Evolutionary conservation across 1,140 invertebrate species (phyloP).

Genomic region (Drosophila suzukii): DNA sequence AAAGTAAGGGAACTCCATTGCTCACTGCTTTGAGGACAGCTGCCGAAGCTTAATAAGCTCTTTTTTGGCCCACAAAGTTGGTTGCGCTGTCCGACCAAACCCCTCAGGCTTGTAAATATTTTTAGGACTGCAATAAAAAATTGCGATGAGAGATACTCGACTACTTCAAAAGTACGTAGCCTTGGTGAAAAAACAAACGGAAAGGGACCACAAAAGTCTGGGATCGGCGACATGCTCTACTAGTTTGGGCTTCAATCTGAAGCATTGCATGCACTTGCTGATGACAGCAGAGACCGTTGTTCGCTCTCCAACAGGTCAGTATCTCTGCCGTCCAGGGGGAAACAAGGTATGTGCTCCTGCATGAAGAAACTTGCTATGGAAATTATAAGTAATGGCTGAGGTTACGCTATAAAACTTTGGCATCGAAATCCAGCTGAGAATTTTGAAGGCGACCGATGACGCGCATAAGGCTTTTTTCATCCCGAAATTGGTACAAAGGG

Average conservation of each 20-base stretch:
- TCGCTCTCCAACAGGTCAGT: conserved; percentile 49
- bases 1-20: too few species aligned
- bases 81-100: too few species aligned
- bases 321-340: conserved; percentile 16
- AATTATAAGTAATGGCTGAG: not conserved
- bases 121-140: too few species aligned
- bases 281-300: conserved; percentile 39
- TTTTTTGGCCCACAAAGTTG: too few species aligned
- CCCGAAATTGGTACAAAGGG: not conserved
- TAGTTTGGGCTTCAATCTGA: conserved; percentile 40
- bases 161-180: too few species aligned
- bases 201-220: too few species aligned
- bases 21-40: too few species aligned
- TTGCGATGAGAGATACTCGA: too few species aligned
- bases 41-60: too few species aligned
- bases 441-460: not conserved
- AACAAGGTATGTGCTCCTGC: not conserved
- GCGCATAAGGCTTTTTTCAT: not conserved
- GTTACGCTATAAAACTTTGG: not conserved
- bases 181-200: too few species aligned
- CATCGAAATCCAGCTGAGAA: not conserved
- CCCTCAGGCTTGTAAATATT: too few species aligned
- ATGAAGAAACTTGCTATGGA: not conserved
- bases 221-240: conserved; percentile 56
- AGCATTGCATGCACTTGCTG: conserved; percentile 75